Evolutionary conservation across 2,113 vertebrate species (phyloP), one percentile per base, ranked within the genome.

Genomic region (Sialia sialis): DNA sequence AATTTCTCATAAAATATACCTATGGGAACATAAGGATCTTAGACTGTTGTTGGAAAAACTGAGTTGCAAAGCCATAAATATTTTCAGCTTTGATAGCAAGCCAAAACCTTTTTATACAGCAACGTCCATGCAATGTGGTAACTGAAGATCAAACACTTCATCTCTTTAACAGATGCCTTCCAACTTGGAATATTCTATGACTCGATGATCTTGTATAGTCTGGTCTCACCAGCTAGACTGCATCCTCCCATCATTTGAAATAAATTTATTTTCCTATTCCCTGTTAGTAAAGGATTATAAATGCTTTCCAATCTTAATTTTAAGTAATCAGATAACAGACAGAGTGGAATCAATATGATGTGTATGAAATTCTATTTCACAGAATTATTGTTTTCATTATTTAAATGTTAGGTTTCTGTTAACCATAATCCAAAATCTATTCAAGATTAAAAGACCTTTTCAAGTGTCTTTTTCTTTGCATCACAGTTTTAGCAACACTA

Each of bases 1-100:
- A 56, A 26, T 30, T 64, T 87, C 25, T 76, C 17, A 14, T 66
- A 46, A 79, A 79, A 54, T 80, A 23, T 27, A 75, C n/a, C 32
- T 78, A 6, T 39, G 29, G 11, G 16, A 6, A 25, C 22, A 78
- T 44, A 82, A 91, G 32, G 25, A 66, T 88, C 66, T 94, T 69
- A 80, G 30, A 29, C 25, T 87, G 55, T 36, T 84, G 56, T 68
- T 94, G 82, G 54, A 90, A 96, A 95, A 96, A 66, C 10, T 64
- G 66, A 82, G 46, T 78, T 82, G 62, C 58, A 90, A 90, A 62
- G 29, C 15, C 1, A 2, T 88, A 90, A 85, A 73, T 69, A 72
- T 83, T 94, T 95, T 80, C 67, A 66, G 29, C 43, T 91, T 85
- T 83, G 70, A 83, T 62, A 69, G 54, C 21, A 85, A 91, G 62